Evolutionary conservation across 2,888 invertebrate species (phyloP), one percentile per base, ranked within the genome.

Genomic region (Eucera pruinosa): DNA sequence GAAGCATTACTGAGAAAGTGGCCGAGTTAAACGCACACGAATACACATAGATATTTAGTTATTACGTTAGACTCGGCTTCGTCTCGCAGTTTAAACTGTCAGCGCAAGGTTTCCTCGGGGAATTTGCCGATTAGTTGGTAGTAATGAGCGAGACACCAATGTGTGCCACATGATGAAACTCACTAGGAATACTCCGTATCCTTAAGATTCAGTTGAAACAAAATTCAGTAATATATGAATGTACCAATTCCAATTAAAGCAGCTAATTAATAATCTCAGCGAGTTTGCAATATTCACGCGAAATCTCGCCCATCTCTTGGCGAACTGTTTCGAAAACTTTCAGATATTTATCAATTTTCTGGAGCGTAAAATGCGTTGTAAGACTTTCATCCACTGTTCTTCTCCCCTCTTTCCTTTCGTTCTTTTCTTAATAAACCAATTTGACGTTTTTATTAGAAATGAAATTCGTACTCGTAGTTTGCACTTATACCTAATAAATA

Each of bases 121-220:
- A 82, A 79, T 79, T 79, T 27, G 67, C 66, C 60, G 60, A 79
- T 82, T 82, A 72, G 64, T 66, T 69, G 62, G 52, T 55, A 55
- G 45, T 30, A 7, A n/a, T n/a, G 48, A 25, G 47, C 55, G 48
- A 60, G 33, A 33, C 50, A 39, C 18, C 65, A 45, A 76, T 67
- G 47, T 48, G 48, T 67, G 76, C 52, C 71, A 47, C 54, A 41
- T 9, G 36, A 36, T 5, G 9, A 18, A 61, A 45, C 33, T 61
- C 5, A 18, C 33, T 13, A 25, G 23, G n/a, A 2, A 43, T 5
- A 0, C 43, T 5, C 45, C 7, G 7, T 13, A 23, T 15, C 7
- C 50, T 48, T 60, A 18, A n/a, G 9, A 18, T 71, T 4, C 4
- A 23, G 13, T 39, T 43, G 52, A 43, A 43, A 36, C 30, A n/a